These are phyloP conservation scores for Caenorhabditis uteleia DNA, from an alignment of 2,888 invertebrate species.

Conservation along the genomic window DNA sequence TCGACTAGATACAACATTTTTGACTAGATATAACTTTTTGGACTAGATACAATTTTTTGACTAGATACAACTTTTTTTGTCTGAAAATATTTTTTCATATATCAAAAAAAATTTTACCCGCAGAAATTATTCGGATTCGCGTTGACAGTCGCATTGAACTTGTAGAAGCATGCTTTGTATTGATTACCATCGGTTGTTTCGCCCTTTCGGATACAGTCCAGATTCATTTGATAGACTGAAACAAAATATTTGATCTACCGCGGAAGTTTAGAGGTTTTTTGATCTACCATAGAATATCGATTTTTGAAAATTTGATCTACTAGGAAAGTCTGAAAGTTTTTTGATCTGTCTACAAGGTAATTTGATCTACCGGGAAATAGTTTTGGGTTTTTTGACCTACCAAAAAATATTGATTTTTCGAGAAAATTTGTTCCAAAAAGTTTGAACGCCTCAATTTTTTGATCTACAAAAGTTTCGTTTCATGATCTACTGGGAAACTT, in stretches of 20 bases:
- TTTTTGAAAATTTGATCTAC: neutral
- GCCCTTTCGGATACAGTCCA: conserved; percentile 37
- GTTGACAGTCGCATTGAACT: conserved; percentile 40
- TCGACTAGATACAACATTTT: no score
- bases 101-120: conserved; percentile 1
- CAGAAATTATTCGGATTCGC: conserved; percentile 45
- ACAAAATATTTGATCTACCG: conserved; percentile 1
- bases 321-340: neutral
- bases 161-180: conserved; percentile 41
- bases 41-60: no score
- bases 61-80: no score
- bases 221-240: conserved; percentile 37
- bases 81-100: neutral
- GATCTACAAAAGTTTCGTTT: no score
- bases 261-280: neutral
- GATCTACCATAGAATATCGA: neutral
- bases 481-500: no score
- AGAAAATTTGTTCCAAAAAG: no score
- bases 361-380: no score
- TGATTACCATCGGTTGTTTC: conserved; percentile 32
- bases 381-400: no score
- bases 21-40: no score
- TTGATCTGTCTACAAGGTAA: no score
- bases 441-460: no score
- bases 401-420: no score